These are phyloP conservation scores for Ptychoptera albimana DNA, from an alignment of 2,888 invertebrate genomes.

Conservation along the genomic window DNA sequence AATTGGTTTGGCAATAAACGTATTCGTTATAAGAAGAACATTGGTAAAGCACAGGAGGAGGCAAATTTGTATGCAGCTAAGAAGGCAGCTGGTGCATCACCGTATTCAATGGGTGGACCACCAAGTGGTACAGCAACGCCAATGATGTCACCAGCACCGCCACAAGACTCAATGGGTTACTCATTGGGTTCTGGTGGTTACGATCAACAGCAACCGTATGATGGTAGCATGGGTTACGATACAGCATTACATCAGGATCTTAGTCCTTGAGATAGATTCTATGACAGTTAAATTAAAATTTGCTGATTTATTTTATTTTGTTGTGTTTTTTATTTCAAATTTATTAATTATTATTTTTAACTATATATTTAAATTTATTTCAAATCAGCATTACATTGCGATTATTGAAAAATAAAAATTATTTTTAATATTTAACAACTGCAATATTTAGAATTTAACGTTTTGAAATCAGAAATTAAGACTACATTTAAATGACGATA, in stretches of 20 bases:
- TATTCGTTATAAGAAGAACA: constrained; percentile 99
- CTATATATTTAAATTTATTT: no score
- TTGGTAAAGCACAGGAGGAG: constrained; percentile 98
- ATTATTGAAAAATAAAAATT: no score
- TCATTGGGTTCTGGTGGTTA: constrained; percentile 84
- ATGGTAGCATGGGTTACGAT: constrained; percentile 82
- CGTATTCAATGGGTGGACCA: constrained; percentile 75
- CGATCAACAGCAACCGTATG: constrained; percentile 76
- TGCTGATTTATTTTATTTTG: no score
- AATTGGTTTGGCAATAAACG: constrained; percentile 99
- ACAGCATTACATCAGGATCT: constrained; percentile 76
- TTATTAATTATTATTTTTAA: no score
- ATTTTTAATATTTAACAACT: no score
- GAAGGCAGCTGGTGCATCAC: constrained; percentile 85
- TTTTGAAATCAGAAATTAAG: no score
- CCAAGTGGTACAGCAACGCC: constrained; percentile 84
- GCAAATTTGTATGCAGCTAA: constrained; percentile 98
- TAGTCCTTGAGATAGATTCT: constrained; percentile 38
- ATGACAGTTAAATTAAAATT: constrained; percentile 12
- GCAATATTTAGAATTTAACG: no score
- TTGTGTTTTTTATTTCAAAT: no score
- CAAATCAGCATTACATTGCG: no score
- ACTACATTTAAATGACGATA: no score
- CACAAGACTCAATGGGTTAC: constrained; percentile 86
- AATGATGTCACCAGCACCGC: constrained; percentile 88